Percentiles rank a stretch among this genome's conserved stretches.
These are phyloP conservation scores for Caenorhabditis zanzibari DNA, from an alignment of 2,888 invertebrate species.

Conservation along the genomic window DNA sequence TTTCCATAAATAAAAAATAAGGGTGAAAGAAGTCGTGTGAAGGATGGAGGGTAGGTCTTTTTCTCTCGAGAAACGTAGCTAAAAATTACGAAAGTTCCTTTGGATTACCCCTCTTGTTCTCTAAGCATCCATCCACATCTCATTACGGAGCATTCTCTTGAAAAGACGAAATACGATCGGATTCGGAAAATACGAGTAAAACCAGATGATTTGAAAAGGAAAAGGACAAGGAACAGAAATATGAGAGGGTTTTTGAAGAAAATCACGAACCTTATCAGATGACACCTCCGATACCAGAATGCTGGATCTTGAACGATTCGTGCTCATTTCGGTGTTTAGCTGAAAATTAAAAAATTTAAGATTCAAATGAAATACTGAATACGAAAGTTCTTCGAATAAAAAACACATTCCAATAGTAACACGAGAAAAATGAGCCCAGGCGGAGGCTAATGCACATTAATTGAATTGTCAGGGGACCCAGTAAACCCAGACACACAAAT, in stretches of 20 bases:
- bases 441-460: conserved; percentile 31
- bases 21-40: conserved; percentile 26
- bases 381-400: too few species aligned
- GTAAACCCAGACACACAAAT: neutral
- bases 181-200: conserved; percentile 51
- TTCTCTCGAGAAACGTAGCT: neutral
- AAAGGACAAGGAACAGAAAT: conserved; percentile 8
- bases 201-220: conserved; percentile 13
- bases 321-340: conserved; percentile 5
- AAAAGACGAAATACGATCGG: conserved; percentile 49
- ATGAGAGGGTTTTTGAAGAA: neutral
- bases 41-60: neutral
- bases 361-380: too few species aligned
- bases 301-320: conserved; percentile 49
- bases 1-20: conserved; percentile 65
- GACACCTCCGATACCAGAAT: conserved; percentile 53
- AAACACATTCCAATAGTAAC: neutral
- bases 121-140: conserved; percentile 41
- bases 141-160: conserved; percentile 36
- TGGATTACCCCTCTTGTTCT: neutral
- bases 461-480: conserved; percentile 37
- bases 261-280: conserved; percentile 56
- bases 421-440: conserved; percentile 9
- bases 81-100: conserved; percentile 50
- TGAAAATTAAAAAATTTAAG: conserved; percentile 2